Percentiles rank a stretch among this genome's conserved stretches.
phyloP scores from a whole-genome alignment of 2,888 invertebrate species.

The Dynastes tityus region DNA sequence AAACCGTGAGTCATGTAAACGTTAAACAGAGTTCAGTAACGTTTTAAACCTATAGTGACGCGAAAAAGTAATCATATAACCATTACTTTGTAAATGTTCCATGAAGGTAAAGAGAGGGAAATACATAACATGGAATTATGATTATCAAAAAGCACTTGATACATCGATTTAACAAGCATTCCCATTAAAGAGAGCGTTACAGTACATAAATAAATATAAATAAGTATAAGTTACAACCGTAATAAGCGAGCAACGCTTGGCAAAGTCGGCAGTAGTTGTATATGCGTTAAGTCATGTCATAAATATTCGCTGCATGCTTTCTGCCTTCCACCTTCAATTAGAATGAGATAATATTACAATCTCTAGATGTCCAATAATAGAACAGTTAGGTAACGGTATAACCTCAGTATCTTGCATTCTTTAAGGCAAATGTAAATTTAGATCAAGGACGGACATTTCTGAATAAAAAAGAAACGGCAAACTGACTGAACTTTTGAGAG shows the following conservation, averaged over 20 bases:
- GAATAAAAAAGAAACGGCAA: slow-evolving; percentile 35
- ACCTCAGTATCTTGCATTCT: slow-evolving; percentile 44
- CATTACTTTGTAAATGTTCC: no score
- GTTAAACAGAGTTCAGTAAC: no score
- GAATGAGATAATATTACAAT: slow-evolving; percentile 46
- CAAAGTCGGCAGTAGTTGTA: not conserved
- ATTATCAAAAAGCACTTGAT: not conserved
- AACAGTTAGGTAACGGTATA: slow-evolving; percentile 47
- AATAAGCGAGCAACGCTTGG: not conserved
- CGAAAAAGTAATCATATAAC: no score
- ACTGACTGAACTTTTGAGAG: slow-evolving; percentile 29
- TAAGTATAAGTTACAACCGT: slow-evolving; percentile 14
- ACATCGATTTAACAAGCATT: not conserved
- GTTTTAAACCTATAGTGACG: no score
- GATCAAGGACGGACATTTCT: slow-evolving; percentile 44
- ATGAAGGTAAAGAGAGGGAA: no score
- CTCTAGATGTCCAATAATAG: slow-evolving; percentile 47
- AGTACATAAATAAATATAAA: not conserved
- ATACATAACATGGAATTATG: not conserved
- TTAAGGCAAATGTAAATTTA: slow-evolving; percentile 43
- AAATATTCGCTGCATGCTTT: slow-evolving; percentile 45
- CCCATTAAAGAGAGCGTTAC: not conserved
- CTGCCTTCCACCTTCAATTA: slow-evolving; percentile 39
- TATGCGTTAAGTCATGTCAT: slow-evolving; percentile 23
- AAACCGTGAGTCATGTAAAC: no score